Percentiles rank a stretch among this genome's conserved stretches.
These are phyloP conservation scores for Scaptomyza flava DNA, from an alignment of 2,888 invertebrate species.

Conservation along the genomic window DNA sequence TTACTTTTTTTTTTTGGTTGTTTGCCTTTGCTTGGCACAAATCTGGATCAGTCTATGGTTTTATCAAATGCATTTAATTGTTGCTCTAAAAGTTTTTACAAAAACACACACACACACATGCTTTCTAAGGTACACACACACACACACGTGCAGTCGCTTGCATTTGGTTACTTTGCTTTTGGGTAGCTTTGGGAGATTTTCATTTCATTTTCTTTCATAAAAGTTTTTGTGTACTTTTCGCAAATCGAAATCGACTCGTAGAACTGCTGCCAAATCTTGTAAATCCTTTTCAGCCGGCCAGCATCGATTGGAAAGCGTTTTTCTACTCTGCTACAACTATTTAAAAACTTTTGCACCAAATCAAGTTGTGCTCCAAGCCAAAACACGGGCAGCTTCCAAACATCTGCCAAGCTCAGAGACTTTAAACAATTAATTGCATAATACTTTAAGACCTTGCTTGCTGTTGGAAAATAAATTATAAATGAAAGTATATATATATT, in stretches of 20 bases:
- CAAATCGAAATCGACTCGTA: constrained; percentile 72
- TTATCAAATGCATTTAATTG: constrained; percentile 69
- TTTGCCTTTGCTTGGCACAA: constrained; percentile 13
- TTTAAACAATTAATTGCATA: neutral
- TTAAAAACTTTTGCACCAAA: constrained; percentile 60
- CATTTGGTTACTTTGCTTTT: constrained; percentile 41
- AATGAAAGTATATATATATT: no score
- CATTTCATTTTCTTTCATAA: constrained; percentile 73
- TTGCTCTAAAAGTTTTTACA: constrained; percentile 55
- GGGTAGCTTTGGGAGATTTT: constrained; percentile 59
- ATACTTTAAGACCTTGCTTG: neutral
- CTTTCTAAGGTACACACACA: constrained; percentile 13
- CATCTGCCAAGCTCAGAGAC: neutral
- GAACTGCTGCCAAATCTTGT: constrained; percentile 51
- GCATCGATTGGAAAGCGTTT: constrained; percentile 57
- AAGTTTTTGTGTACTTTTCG: constrained; percentile 70
- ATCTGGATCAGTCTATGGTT: constrained; percentile 39
- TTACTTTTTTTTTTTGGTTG: constrained; percentile 10
- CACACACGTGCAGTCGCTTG: neutral
- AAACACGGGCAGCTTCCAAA: constrained; percentile 5
- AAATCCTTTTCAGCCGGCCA: constrained; percentile 57
- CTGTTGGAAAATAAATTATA: no score
- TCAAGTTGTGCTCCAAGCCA: constrained; percentile 24
- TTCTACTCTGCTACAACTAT: constrained; percentile 60
- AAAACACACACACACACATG: constrained; percentile 6